Percentiles rank a stretch among this genome's conserved stretches.
phyloP scores from a whole-genome alignment of 2,113 vertebrate species.

The Lophius piscatorius region DNA sequence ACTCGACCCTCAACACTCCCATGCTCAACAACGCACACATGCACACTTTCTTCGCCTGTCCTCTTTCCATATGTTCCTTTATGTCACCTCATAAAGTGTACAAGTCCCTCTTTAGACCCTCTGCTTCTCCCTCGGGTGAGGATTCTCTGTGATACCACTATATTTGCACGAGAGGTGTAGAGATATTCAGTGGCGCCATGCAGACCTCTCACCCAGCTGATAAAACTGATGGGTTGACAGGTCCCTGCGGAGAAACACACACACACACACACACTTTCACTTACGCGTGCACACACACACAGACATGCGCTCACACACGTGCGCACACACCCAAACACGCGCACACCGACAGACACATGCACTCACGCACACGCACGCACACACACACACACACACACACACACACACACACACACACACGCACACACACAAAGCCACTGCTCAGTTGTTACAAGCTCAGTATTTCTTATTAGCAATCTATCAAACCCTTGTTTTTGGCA shows the following conservation, averaged over 20 bases:
- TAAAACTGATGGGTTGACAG: conserved; percentile 71
- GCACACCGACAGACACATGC: conserved; percentile 29
- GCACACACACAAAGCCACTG: conserved; percentile 39
- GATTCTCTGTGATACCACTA: conserved; percentile 48
- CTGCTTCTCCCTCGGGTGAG: conserved; percentile 32
- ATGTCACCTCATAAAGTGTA: conserved; percentile 66
- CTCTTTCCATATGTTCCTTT: conserved; percentile 72
- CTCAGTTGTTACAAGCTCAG: conserved; percentile 73
- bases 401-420: conserved; percentile 25
- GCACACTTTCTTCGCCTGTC: conserved; percentile 54
- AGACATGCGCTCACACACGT: conserved; percentile 22
- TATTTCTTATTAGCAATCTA: conserved; percentile 69
- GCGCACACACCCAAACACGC: conserved; percentile 22
- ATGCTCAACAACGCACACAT: conserved; percentile 24
- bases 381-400: conserved; percentile 22
- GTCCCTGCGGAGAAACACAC: conserved; percentile 42
- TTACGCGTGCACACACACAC: conserved; percentile 29
- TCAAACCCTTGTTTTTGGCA: conserved; percentile 73
- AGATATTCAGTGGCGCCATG: conserved; percentile 67
- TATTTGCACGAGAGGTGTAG: conserved; percentile 63
- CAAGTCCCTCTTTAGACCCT: conserved; percentile 59
- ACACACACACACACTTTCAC: conserved; percentile 3
- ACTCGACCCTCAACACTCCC: conserved; percentile 49
- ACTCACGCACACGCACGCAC: conserved; percentile 24
- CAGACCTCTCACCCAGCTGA: conserved; percentile 72